These are phyloP conservation scores for Archilochus colubris DNA, from an alignment of 2,113 vertebrate species.

Conservation along the genomic window DNA sequence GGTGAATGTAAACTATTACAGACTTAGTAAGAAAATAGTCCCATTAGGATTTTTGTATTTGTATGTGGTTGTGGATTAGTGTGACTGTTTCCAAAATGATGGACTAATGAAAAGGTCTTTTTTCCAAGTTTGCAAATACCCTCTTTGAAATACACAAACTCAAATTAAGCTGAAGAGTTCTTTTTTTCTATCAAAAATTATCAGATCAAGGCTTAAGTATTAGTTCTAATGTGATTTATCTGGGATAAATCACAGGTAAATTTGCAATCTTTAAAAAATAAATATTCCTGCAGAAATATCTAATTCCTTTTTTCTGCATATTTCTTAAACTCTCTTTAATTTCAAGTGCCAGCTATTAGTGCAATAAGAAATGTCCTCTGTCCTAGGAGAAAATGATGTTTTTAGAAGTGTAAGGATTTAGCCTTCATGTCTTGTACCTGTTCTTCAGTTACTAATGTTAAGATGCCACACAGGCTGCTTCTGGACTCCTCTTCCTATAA, in stretches of 20 bases:
- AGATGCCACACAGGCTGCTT: not conserved
- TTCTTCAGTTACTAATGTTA: constrained; percentile 9
- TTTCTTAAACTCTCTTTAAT: constrained; percentile 20
- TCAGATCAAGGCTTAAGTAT: constrained; percentile 32
- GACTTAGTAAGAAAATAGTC: constrained; percentile 82
- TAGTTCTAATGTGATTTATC: constrained; percentile 40
- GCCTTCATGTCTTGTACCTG: not conserved
- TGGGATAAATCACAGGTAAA: constrained; percentile 33
- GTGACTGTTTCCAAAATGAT: constrained; percentile 77
- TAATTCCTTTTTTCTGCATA: not conserved
- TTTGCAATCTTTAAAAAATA: constrained; percentile 15
- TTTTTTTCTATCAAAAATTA: constrained; percentile 9
- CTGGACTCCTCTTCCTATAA: constrained; percentile 1
- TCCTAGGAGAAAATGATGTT: not conserved
- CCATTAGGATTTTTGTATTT: constrained; percentile 84
- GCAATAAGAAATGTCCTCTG: not conserved
- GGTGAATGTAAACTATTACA: constrained; percentile 84
- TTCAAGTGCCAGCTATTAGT: constrained; percentile 30
- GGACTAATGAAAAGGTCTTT: constrained; percentile 78
- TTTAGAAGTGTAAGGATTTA: constrained; percentile 1
- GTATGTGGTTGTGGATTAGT: constrained; percentile 74
- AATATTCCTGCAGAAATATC: not conserved
- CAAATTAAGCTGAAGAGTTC: constrained; percentile 56
- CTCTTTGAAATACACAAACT: constrained; percentile 71
- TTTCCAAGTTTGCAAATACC: constrained; percentile 70